These are phyloP conservation scores for Trinorchestia longiramus DNA, from an alignment of 1,140 invertebrate species.

Conservation along the genomic window DNA sequence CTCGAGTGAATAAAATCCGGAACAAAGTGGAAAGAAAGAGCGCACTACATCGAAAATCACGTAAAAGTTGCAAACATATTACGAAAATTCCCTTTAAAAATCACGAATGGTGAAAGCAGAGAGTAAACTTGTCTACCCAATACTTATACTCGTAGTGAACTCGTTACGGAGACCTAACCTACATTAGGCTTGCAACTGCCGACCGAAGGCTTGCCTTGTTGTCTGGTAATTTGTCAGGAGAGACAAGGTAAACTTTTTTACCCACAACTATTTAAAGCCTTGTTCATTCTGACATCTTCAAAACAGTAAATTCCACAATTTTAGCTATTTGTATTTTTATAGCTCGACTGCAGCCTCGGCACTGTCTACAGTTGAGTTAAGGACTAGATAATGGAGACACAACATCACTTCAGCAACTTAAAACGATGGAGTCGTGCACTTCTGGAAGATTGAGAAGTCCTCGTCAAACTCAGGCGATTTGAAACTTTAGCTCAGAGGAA, in stretches of 20 bases:
- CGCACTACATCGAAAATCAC: not conserved
- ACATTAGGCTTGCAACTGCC: too few species aligned
- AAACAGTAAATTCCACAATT: not conserved
- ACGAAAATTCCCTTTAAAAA: not conserved
- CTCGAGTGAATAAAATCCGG: not conserved
- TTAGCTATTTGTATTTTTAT: too few species aligned
- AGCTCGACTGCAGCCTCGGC: too few species aligned
- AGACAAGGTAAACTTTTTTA: too few species aligned
- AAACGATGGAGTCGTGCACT: not conserved
- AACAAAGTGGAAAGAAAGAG: not conserved
- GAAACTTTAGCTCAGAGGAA: not conserved
- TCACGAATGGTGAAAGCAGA: not conserved
- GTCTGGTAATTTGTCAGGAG: too few species aligned
- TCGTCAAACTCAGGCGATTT: not conserved
- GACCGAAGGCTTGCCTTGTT: too few species aligned
- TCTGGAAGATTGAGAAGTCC: not conserved
- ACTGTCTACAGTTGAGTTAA: too few species aligned
- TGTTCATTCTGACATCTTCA: not conserved
- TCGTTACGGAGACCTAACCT: too few species aligned
- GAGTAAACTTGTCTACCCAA: not conserved
- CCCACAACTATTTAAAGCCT: not conserved
- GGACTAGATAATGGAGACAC: not conserved
- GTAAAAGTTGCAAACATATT: not conserved
- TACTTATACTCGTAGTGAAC: too few species aligned
- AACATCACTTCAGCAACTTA: not conserved